phyloP scores from a whole-genome alignment of 37 sponge, comb jelly and placozoan species.

The Spongia lamella region DNA sequence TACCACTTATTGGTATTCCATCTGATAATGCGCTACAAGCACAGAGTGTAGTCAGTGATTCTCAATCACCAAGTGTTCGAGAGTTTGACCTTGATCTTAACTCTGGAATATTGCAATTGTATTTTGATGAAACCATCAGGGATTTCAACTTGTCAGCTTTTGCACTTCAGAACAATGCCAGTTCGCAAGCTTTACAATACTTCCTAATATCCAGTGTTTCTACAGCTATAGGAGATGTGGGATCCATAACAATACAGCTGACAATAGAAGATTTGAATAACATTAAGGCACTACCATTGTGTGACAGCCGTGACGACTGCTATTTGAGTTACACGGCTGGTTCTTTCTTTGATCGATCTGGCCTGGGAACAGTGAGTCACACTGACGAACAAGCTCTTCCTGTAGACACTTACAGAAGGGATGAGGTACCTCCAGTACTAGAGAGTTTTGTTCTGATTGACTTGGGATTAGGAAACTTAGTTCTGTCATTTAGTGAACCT shows the following conservation, averaged over 20 bases:
- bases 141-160: slow-evolving; percentile 51
- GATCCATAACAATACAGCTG: slow-evolving; percentile 44
- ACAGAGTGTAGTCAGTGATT: slow-evolving; percentile 49
- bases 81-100: slow-evolving; percentile 74
- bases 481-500: slow-evolving; percentile 76
- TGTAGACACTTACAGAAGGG: slow-evolving; percentile 15
- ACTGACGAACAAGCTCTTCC: background rate
- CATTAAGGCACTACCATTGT: slow-evolving; percentile 64
- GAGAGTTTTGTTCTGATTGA: slow-evolving; percentile 48
- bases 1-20: slow-evolving; percentile 46
- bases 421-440: slow-evolving; percentile 55
- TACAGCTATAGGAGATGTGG: slow-evolving; percentile 25
- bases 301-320: slow-evolving; percentile 54
- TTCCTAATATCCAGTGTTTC: slow-evolving; percentile 35
- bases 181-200: slow-evolving; percentile 31
- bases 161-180: slow-evolving; percentile 36
- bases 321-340: slow-evolving; percentile 49
- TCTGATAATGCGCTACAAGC: slow-evolving; percentile 50
- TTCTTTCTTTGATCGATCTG: slow-evolving; percentile 68
- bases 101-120: slow-evolving; percentile 53
- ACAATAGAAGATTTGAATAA: slow-evolving; percentile 54
- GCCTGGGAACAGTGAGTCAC: slow-evolving; percentile 33
- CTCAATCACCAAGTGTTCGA: slow-evolving; percentile 55
- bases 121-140: slow-evolving; percentile 74
- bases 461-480: slow-evolving; percentile 48